Evolutionary conservation across 2,888 invertebrate species (phyloP), one percentile per base, ranked within the genome.

Genomic region (Mellilla xanthometata): DNA sequence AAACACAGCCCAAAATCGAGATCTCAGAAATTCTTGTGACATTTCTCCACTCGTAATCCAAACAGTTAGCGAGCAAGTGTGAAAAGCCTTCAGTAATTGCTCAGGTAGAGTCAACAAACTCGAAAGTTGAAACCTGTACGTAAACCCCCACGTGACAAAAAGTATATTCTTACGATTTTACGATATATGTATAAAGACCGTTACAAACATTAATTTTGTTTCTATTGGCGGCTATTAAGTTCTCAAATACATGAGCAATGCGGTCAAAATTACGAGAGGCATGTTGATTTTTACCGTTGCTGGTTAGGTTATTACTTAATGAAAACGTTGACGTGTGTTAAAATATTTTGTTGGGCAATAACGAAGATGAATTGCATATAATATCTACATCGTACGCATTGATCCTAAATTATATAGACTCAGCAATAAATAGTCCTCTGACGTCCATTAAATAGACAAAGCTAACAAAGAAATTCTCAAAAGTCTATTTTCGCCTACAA

Each of bases 61-160:
- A 72, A 66, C 69, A 55, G 66, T 89, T 88, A 88, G 80, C 81
- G 56, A 58, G 63, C 56, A 75, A 62, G 85, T 84, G 88, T 88
- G 80, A 88, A 88, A 85, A 88, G 86, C 80, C 61, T 63, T 53
- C 49, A 68, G 73, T 82, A 81, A 85, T 87, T 80, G 78, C 76
- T 72, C 60, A 49, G 60, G 54, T 52, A 65, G 58, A 65, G 70
- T 72, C 68, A 73, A 78, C 65, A 76, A 62, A 61, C 58, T 45
- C 28, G 42, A 24, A 34, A 42, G 41, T 34, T 12, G 19, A 31
- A 19, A 19, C 15, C 15, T 19, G 38, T 22, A 22, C 9, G n/a
- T 8, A 13, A 12, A 10, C 13, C 7, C 24, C 26, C 19, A 26
- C 28, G 31, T 29, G 36, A 12, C 38, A 28, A 33, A 23, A 38